Base-by-base conservation (phyloP, 1,140 invertebrate species). In the Pissodes strobi region DNA sequence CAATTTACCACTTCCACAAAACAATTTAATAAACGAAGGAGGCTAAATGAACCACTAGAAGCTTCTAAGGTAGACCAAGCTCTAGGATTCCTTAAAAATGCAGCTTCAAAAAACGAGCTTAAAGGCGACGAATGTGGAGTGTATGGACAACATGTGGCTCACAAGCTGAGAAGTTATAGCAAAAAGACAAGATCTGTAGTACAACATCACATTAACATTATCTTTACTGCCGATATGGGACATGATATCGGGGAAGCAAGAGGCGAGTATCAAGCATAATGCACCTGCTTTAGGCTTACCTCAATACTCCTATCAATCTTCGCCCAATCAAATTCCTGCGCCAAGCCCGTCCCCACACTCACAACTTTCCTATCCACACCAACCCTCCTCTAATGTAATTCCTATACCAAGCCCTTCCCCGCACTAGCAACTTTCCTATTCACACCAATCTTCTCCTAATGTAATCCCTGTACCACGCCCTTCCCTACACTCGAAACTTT, bases 71-170 rank as follows among this genome's bases (percentile, higher is more conserved):
- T 37, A 30, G 49, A 53, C 30, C 30, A 53, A 25, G 27, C n/a
- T 34, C 30, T 34, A 34, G 30, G n/a, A 34, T 53, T 53, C 15
- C 49, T 53, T 30, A 37, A 53, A 53, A 53, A 53, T 53, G 23
- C 49, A 53, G 30, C 22, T 10, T 9, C 49, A n/a, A 30, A 53
- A 27, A 53, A 53, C 30, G 27, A 34, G 12, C 49, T 37, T 53
- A 15, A 30, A 53, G 46, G 22, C 46, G 49, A 27, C 30, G 49
- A 37, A 37, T 53, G 13, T 52, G 49, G 27, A 53, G 27, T 53
- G 17, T 53, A 30, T 53, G 49, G 1, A 15, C 30, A 37, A 53
- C 49, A 53, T 53, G 23, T 53, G 49, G 49, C 22, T 27, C 12
- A 53, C 12, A 53, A 30, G 27, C 23, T 53, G 8, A 53, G 49